Base-by-base conservation (phyloP, 2,797 vertebrate genomes). In the Pseudotriccus pelzelni region DNA sequence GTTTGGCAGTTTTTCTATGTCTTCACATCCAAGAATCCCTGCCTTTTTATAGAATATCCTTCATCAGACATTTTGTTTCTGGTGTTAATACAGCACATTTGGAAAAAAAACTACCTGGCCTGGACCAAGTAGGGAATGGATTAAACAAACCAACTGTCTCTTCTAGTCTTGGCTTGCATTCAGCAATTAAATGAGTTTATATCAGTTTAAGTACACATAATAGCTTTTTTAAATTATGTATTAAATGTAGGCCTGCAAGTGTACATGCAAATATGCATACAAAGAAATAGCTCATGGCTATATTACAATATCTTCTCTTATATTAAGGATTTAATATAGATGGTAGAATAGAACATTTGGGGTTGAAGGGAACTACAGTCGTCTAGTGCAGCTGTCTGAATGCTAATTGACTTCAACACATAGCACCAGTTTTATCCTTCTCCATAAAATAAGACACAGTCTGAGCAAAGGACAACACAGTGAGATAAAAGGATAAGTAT, bases 1-100 rank as follows among this genome's bases (percentile, higher is more conserved):
- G 5, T n/a, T 59, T 39, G 20, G 7, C 8, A 2, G 2, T 2
- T 24, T 25, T n/a, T 37, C 62, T 36, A 13, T 8, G 3, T 66
- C 25, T 76, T 84, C 32, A 69, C 28, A 72, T 76, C 32, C 25
- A 91, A 89, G 32, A 41, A 11, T 39, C 7, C 9, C 7, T 60
- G 24, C 24, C 15, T 74, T 85, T 84, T 52, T 64, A 8, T 41
- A 80, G 17, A 59, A 24, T 27, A 60, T 15, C 18, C 15, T 76
- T 75, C 32, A 78, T 41, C 59, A 58, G 27, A 46, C 12, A 8
- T 19, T 22, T 13, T 24, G 43, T 62, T 62, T 62, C 14, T 63
- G 14, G 8, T n/a, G 22, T 6, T 25, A 77, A 37, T 21, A 58
- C 30, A 50, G 52, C 7, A 15, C 50, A 73, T 53, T 47, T 37